Conservation (phyloP, 92 coral and sea anemone species). For the Bergia puertoricense region DNA sequence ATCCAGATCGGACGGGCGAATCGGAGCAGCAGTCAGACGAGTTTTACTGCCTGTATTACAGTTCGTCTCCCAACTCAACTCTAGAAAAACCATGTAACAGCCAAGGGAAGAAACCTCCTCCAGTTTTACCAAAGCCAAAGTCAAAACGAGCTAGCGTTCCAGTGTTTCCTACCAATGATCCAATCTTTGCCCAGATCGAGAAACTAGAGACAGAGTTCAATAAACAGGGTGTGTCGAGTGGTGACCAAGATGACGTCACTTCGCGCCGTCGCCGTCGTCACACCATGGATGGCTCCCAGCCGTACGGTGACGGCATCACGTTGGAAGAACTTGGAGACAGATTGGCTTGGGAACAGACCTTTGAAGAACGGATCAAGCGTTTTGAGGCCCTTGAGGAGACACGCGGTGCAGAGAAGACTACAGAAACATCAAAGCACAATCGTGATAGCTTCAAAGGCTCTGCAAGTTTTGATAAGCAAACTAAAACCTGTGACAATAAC, state of each 20-base stretch:
- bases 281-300: slow-evolving; percentile 23
- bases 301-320: not conserved
- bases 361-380: slow-evolving; percentile 29
- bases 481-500: not conserved
- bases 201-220: not conserved
- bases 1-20: not conserved
- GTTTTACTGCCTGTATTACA: slow-evolving; percentile 37
- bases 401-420: not conserved
- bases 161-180: slow-evolving; percentile 31
- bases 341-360: slow-evolving; percentile 15
- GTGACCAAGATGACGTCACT: not conserved
- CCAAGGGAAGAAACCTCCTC: slow-evolving; percentile 33
- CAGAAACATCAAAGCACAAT: not conserved
- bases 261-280: slow-evolving; percentile 23
- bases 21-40: slow-evolving; percentile 26
- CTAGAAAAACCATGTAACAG: slow-evolving; percentile 32
- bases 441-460: not conserved
- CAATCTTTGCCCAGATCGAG: slow-evolving; percentile 18
- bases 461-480: not conserved
- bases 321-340: slow-evolving; percentile 16
- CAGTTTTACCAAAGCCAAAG: slow-evolving; percentile 32
- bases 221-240: not conserved
- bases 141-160: slow-evolving; percentile 36
- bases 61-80: slow-evolving; percentile 34
- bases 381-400: slow-evolving; percentile 17